Conservation (phyloP, 64 coral and sea anemone genomes). For the Platygyra sinensis region DNA sequence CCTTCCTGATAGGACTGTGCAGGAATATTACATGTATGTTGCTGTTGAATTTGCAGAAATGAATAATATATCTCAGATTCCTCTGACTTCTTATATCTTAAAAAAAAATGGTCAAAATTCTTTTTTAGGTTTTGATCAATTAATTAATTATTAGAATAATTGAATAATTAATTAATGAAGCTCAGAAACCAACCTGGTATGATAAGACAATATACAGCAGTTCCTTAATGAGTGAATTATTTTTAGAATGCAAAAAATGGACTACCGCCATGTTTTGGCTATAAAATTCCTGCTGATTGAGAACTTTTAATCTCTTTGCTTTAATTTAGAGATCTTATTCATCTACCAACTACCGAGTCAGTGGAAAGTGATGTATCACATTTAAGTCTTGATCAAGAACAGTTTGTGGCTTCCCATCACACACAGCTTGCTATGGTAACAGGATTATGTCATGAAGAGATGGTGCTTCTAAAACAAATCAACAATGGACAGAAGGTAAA, state of each 20-base stretch:
- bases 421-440: slow-evolving; percentile 77
- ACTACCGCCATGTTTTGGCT: not conserved
- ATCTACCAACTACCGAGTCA: not conserved
- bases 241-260: not conserved
- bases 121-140: too few species aligned
- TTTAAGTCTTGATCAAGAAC: slow-evolving; percentile 63
- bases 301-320: not conserved
- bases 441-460: slow-evolving; percentile 83
- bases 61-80: too few species aligned
- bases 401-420: slow-evolving; percentile 84
- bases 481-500: slow-evolving; percentile 68
- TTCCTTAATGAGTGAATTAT: not conserved
- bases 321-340: not conserved
- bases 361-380: not conserved
- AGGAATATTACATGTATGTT: too few species aligned
- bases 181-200: too few species aligned
- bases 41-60: too few species aligned
- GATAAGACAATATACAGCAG: too few species aligned
- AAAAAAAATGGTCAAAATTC: too few species aligned
- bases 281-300: not conserved
- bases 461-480: slow-evolving; percentile 82
- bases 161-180: too few species aligned
- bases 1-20: too few species aligned
- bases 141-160: too few species aligned
- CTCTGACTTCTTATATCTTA: too few species aligned